Conservation (phyloP, 2,888 invertebrate species). For the Drosophila villosipedis region DNA sequence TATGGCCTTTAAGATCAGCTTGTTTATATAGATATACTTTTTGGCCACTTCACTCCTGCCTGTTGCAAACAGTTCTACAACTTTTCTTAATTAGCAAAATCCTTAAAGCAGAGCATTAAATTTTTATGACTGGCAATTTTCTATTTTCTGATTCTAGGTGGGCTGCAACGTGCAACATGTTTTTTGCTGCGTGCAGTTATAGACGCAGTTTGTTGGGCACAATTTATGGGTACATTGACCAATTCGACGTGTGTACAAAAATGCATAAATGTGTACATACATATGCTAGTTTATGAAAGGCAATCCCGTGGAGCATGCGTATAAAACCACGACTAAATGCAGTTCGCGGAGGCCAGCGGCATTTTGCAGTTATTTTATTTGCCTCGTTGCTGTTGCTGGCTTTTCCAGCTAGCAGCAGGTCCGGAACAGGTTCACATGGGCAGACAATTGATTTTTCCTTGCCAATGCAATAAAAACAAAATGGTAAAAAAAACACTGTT, state of each 20-base stretch:
- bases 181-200: background rate
- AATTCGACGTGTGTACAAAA: constrained; percentile 17
- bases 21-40: background rate
- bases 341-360: constrained; percentile 58
- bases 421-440: constrained; percentile 63
- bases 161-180: background rate
- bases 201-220: constrained; percentile 6
- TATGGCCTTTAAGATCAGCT: background rate
- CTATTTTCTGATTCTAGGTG: background rate
- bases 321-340: constrained; percentile 34
- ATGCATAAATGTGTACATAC: background rate
- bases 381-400: constrained; percentile 31
- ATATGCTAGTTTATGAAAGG: constrained; percentile 38
- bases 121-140: background rate
- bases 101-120: background rate
- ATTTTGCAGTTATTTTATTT: constrained; percentile 65
- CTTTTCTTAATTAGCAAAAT: background rate
- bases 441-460: constrained; percentile 78
- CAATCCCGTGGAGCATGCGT: constrained; percentile 58
- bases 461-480: constrained; percentile 52
- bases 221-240: constrained; percentile 60
- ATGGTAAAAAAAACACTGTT: constrained; percentile 34
- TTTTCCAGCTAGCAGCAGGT: constrained; percentile 49
- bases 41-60: background rate
- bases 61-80: background rate